Evolutionary conservation across 2,797 vertebrate species (phyloP), one percentile per base, ranked within the genome.

Genomic region (Moxostoma hubbsi): DNA sequence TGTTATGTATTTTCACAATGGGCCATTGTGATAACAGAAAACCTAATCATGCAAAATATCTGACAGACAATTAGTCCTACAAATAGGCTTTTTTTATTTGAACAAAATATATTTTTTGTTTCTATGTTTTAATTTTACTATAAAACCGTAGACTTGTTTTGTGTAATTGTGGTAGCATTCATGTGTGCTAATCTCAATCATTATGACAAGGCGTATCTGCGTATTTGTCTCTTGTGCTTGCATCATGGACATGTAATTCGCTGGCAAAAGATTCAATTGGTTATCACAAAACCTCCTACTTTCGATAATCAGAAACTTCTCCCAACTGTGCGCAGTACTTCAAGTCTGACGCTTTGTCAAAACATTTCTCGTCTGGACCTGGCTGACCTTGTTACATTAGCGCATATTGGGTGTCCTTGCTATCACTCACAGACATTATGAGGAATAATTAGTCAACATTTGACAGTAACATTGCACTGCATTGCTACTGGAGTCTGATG

Each of bases 301-400:
- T 50, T 16, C 12, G 7, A 46, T 50, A 62, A 61, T 73, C 57
- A 51, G 58, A 73, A 16, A 50, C 55, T 51, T n/a, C 9, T 55
- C 13, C 51, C 51, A 11, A 55, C 67, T 55, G 24, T 15, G 67
- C 54, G 51, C 18, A 7, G 51, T 36, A 45, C 51, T 73, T 51
- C 54, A 46, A 72, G 36, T 54, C 67, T 8, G 9, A 6, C 66
- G 53, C 65, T 45, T 57, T 73, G 71, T 73, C 71, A 51, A 36
- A 73, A 62, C 57, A 51, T 10, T 62, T 62, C 61, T 57, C 9
- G 24, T 55, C 24, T 7, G 67, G 45, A 1, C 18, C 49, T 5
- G 10, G 10, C 16, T 73, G 53, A 72, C 68, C 68, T 55, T 12
- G 45, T 72, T 55, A 49, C 69, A 59, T 59, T 72, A 72, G 43